phyloP scores from a whole-genome alignment of 2,888 invertebrate species.

The Zaprionus obscuricornis region DNA sequence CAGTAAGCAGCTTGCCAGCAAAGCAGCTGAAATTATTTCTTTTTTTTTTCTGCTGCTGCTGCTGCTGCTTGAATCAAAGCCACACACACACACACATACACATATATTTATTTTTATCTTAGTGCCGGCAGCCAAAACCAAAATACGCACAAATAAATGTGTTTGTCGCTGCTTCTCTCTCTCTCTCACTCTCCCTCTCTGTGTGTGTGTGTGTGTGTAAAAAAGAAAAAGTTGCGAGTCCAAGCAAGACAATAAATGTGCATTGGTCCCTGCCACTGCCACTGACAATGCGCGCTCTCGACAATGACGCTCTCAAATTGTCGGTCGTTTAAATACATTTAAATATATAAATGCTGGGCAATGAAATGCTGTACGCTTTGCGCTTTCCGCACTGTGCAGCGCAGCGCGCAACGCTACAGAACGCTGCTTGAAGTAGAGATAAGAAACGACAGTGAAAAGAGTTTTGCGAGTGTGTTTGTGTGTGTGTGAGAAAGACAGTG shows the following conservation, averaged over 20 bases:
- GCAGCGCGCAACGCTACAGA: no score
- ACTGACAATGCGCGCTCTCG: constrained; percentile 53
- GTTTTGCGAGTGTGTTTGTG: no score
- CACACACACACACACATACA: no score
- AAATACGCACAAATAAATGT: constrained; percentile 72
- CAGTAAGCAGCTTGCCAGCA: no score
- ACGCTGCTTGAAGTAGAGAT: constrained; percentile 16
- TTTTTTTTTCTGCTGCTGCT: no score
- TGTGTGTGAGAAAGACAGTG: no score
- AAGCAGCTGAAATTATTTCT: no score
- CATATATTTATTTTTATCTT: constrained; percentile 78
- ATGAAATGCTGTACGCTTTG: no score
- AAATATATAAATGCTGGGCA: constrained; percentile 72
- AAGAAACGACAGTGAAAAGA: constrained; percentile 30
- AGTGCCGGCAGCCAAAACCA: constrained; percentile 65
- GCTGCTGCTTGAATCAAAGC: no score
- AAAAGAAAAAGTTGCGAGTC: constrained; percentile 19
- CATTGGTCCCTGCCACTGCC: constrained; percentile 29
- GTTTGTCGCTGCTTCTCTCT: no score
- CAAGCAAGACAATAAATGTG: constrained; percentile 65
- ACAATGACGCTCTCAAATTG: constrained; percentile 71
- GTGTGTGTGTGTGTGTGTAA: not conserved
- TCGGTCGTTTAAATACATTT: constrained; percentile 78
- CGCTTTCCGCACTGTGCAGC: constrained; percentile 34
- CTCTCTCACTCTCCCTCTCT: no score